These are phyloP conservation scores for Atta colombica DNA, from an alignment of 1,140 invertebrate genomes.

Conservation along the genomic window DNA sequence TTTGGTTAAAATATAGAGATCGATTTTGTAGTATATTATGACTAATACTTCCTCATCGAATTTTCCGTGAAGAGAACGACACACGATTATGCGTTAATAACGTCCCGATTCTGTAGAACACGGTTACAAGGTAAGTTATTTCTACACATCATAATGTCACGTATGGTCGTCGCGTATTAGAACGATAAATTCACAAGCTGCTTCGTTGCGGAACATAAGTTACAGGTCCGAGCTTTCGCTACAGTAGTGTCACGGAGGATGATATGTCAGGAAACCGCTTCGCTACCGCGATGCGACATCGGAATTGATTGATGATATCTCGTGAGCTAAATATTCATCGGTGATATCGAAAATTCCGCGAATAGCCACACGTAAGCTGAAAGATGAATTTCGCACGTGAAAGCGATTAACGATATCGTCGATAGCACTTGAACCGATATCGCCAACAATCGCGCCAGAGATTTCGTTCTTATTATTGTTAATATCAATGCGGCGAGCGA, in stretches of 20 bases:
- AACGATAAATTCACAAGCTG: constrained; percentile 44
- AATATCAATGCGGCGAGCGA: constrained; percentile 12
- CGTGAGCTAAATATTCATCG: constrained; percentile 48
- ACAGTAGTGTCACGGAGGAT: neutral
- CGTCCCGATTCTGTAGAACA: constrained; percentile 5
- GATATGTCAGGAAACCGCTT: constrained; percentile 14
- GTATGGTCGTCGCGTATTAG: constrained; percentile 46
- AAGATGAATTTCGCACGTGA: constrained; percentile 43
- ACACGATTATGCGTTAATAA: constrained; percentile 35
- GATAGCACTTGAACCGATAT: constrained; percentile 27
- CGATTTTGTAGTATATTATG: neutral
- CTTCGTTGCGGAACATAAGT: constrained; percentile 31
- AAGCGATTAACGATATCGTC: constrained; percentile 39
- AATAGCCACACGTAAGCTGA: constrained; percentile 19
- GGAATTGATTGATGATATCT: constrained; percentile 49
- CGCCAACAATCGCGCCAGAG: neutral
- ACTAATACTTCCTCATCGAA: neutral
- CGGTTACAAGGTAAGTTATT: constrained; percentile 21
- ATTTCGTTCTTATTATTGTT: constrained; percentile 28
- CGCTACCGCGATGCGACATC: constrained; percentile 14
- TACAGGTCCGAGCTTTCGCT: constrained; percentile 1
- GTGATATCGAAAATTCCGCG: constrained; percentile 57
- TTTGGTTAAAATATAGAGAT: neutral
- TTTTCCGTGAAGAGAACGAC: neutral
- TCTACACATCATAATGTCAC: constrained; percentile 31